Conservation (phyloP, 2,113 vertebrate genomes). For the Anhinga anhinga region DNA sequence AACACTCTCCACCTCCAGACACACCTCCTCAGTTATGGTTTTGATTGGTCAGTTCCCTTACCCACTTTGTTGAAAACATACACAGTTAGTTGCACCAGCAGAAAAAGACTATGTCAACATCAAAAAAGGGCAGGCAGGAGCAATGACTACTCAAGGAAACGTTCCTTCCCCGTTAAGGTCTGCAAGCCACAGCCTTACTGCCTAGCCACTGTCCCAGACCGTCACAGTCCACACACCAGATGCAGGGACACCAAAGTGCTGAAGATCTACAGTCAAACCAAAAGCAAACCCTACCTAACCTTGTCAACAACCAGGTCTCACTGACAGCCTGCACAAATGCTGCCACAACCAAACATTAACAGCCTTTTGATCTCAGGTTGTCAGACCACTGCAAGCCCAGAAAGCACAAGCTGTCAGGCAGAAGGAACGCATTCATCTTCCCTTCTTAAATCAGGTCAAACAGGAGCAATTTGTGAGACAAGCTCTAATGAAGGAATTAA, state of each 20-base stretch:
- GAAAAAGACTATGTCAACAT: neutral
- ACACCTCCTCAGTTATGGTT: neutral
- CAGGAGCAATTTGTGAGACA: slow-evolving; percentile 1
- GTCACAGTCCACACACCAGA: neutral
- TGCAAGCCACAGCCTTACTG: neutral
- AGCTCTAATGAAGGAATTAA: slow-evolving; percentile 15
- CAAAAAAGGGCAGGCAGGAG: neutral
- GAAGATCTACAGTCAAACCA: neutral
- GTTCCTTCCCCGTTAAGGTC: neutral
- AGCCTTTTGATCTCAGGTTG: neutral
- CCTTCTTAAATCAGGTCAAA: neutral
- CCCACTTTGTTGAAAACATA: neutral
- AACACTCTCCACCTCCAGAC: neutral
- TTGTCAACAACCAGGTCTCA: neutral
- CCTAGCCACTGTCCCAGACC: neutral
- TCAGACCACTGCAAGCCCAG: neutral
- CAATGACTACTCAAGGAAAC: neutral
- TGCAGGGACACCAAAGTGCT: neutral
- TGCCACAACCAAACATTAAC: neutral
- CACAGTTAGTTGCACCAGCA: neutral
- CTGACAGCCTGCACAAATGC: neutral
- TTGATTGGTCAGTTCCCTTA: neutral
- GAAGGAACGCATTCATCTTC: neutral
- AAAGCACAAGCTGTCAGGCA: neutral
- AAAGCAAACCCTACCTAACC: neutral